Percentiles rank a stretch among this genome's conserved stretches.
phyloP scores from a whole-genome alignment of 2,797 vertebrate genomes.

The Gambelia wislizenii region DNA sequence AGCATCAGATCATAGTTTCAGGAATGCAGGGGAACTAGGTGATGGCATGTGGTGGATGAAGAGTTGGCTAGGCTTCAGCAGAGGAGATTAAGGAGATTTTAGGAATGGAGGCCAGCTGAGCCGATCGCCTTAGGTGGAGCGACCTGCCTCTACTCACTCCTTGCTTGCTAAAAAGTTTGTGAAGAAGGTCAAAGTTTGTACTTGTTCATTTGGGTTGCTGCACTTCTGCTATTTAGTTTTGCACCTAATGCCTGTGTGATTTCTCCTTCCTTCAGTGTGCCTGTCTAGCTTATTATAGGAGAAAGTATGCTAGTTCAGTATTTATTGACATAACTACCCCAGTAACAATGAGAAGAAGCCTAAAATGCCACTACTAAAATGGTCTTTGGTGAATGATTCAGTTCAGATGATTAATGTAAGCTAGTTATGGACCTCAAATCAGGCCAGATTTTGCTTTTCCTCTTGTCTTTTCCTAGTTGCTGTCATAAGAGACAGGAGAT shows the following conservation, averaged over 20 bases:
- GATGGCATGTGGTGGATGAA: background rate
- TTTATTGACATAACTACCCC: background rate
- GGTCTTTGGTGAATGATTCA: background rate
- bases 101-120: background rate
- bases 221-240: background rate
- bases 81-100: background rate
- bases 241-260: background rate
- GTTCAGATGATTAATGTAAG: background rate
- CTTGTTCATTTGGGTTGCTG: background rate
- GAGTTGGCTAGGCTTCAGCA: background rate
- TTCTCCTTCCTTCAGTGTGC: too few species aligned
- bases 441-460: background rate
- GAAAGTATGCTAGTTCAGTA: background rate
- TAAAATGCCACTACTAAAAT: background rate
- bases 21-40: background rate
- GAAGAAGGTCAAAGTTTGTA: background rate
- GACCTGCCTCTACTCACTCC: too few species aligned
- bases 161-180: background rate
- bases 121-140: background rate
- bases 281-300: too few species aligned
- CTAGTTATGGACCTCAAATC: background rate
- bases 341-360: background rate
- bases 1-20: too few species aligned
- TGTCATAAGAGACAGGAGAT: too few species aligned
- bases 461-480: background rate